Percentiles rank a stretch among this genome's conserved stretches.
phyloP scores from a whole-genome alignment of 2,113 vertebrate species.

The Bubo scandiacus region DNA sequence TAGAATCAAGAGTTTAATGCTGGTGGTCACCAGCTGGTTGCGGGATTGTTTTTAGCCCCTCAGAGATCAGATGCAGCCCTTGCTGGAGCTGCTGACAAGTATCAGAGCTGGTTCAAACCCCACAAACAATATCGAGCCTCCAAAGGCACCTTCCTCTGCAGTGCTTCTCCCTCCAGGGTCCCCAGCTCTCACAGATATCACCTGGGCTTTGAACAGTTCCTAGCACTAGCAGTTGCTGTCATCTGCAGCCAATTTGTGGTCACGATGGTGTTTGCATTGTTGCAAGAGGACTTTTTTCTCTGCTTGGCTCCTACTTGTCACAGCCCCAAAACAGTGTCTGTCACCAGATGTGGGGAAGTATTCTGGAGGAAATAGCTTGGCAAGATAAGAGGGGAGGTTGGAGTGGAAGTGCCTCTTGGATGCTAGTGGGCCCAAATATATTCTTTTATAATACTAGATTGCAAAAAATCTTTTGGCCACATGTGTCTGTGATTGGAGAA shows the following conservation, averaged over 20 bases:
- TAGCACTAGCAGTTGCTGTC: not conserved
- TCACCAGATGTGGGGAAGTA: not conserved
- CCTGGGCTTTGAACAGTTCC: not conserved
- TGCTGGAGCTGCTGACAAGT: not conserved
- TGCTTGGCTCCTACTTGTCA: not conserved
- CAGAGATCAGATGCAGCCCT: not conserved
- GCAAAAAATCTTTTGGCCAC: not conserved
- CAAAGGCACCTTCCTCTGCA: not conserved
- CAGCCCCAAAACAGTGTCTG: not conserved
- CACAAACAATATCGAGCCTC: fast-evolving
- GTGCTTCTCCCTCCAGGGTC: not conserved
- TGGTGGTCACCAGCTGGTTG: not conserved
- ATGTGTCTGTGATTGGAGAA: not conserved
- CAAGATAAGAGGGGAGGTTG: not conserved
- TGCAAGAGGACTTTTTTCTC: not conserved
- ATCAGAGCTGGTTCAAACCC: not conserved
- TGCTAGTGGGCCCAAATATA: not conserved
- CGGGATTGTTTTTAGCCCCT: not conserved
- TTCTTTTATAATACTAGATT: not conserved
- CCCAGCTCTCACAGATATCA: not conserved
- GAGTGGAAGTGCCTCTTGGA: not conserved
- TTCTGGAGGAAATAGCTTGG: not conserved
- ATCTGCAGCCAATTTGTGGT: not conserved
- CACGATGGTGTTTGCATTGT: not conserved
- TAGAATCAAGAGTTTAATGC: not conserved